Conservation (phyloP, 2,888 invertebrate genomes). For the Frankliniella fusca region DNA sequence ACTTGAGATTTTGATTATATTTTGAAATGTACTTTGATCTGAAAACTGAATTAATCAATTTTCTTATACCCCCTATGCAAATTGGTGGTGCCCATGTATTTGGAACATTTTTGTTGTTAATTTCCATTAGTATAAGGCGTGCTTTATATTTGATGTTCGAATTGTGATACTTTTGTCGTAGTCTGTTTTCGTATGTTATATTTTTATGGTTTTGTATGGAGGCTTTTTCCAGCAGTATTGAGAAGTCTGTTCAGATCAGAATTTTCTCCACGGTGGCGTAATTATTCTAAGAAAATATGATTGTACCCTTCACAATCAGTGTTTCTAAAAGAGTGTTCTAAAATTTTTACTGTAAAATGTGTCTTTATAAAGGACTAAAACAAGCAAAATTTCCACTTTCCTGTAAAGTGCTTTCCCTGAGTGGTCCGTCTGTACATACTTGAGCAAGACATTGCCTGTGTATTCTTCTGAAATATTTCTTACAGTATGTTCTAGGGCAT, state of each 20-base stretch:
- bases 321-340: not conserved
- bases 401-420: not conserved
- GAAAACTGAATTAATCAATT: too few relatives aligned
- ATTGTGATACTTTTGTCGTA: constrained; percentile 26
- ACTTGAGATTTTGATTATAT: too few relatives aligned
- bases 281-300: constrained; percentile 9
- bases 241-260: not conserved
- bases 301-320: not conserved
- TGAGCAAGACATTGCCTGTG: not conserved
- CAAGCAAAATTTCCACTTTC: not conserved
- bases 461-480: not conserved
- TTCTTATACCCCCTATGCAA: too few relatives aligned
- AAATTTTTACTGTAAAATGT: not conserved
- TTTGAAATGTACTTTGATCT: too few relatives aligned
- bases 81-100: too few relatives aligned
- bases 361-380: not conserved
- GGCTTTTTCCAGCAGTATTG: not conserved
- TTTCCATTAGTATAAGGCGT: constrained; percentile 1
- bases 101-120: not conserved
- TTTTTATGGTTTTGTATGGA: constrained; percentile 18
- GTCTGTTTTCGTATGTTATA: constrained; percentile 11
- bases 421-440: too few relatives aligned
- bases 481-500: not conserved
- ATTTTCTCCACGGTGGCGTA: constrained; percentile 3
- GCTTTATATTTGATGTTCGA: constrained; percentile 18